phyloP scores from a whole-genome alignment of 2,113 vertebrate genomes.

The Ochotona princeps region DNA sequence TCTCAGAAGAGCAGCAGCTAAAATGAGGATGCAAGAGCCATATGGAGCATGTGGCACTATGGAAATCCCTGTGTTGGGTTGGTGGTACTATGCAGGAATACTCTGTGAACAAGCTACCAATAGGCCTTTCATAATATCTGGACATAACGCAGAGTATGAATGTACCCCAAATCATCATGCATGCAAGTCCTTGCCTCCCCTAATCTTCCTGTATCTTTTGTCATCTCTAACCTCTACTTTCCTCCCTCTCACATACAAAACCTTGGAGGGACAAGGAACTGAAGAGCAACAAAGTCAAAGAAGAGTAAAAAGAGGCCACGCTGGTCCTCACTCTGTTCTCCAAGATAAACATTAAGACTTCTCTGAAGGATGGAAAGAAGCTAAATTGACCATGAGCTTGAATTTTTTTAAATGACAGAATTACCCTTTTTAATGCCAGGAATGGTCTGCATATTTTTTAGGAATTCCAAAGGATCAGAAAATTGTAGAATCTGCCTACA shows the following conservation, averaged over 20 bases:
- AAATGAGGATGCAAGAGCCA: background rate
- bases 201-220: background rate
- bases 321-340: background rate
- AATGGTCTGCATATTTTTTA: background rate
- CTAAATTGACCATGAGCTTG: background rate
- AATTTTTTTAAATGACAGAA: background rate
- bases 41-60: background rate
- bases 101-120: background rate
- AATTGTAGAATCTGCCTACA: background rate
- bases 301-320: background rate
- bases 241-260: background rate
- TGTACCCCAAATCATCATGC: background rate
- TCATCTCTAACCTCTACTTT: background rate
- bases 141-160: rapidly evolving
- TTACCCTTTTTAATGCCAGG: background rate
- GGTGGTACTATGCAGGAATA: background rate
- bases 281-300: background rate
- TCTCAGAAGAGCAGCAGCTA: background rate
- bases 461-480: too few relatives aligned
- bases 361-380: background rate
- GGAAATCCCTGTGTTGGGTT: background rate
- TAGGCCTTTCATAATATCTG: rapidly evolving
- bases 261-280: background rate
- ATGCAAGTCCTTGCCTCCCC: background rate
- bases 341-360: background rate